Base-by-base conservation (phyloP, 2,888 invertebrate genomes). In the Aethes cnicana region DNA sequence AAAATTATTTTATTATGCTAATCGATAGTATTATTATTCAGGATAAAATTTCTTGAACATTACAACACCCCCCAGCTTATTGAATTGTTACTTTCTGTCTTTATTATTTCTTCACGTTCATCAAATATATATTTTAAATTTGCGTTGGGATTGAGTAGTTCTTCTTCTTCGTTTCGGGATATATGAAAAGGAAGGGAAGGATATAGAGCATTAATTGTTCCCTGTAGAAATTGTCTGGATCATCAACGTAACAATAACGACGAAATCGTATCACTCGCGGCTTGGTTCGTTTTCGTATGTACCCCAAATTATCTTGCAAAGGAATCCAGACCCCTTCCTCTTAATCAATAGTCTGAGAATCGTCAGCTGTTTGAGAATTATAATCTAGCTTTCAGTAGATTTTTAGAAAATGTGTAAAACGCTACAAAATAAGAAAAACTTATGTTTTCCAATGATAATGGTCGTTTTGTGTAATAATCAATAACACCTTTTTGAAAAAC, bases 401-500 rank as follows among this genome's bases (percentile, higher is more conserved):
- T 26, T 28, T 41, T 41, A 3, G 41, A 41, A 18, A 8, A 41
- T 7, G 4, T 7, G 18, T n/a, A 41, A 28, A 30, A 30, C 11
- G 41, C 42, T 21, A 8, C 42, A 42, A 42, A 42, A 42, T 42
- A 21, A 14, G 42, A 11, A n/a, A 26, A 9, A 11, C 39, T 30
- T 4, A 42, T 21, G 21, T 42, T 8, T 42, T 42, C 21, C 16
- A 11, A 16, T 3, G 6, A 7, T 20, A 43, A 6, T 12, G 30
- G 16, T 30, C 21, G 28, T 14, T 35, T 35, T 14, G 35, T 3
- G 1, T 39, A 39, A 11, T 11, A 21, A 36, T 12, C 36, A n/a
- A 42, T 25, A 28, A 12, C 14, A 17, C 18, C 17, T 11, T 42
- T 42, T 11, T 30, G 17, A 16, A 30, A 26, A 9, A 30, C 20